Base-by-base conservation (phyloP, 2,797 vertebrate species). In the Cossypha heuglini region DNA sequence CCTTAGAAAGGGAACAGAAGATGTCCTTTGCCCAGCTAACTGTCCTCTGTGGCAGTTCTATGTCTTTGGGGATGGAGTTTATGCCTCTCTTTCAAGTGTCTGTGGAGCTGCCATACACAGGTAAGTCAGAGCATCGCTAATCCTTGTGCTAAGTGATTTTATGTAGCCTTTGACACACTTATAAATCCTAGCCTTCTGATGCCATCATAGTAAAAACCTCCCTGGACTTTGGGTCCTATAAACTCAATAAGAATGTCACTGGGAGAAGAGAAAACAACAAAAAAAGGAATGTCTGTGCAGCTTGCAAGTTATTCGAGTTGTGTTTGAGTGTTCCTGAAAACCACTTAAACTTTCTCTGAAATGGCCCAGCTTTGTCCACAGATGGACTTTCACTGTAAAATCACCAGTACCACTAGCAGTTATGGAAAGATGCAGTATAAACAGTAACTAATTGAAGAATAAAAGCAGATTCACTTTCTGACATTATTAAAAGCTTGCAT, bases 91-190 rank as follows among this genome's bases (percentile, higher is more conserved):
- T 38, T 99, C 99, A 13, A 99, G 99, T 45, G 48, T 99, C 59
- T 99, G 99, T 21, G 99, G 98, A 43, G 99, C 99, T 8, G 99
- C 99, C 11, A 61, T 99, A 83, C 99, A 99, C 97, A 98, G 98
- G 99, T 99, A 97, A 96, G 96, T 63, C 43, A 61, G 51, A 69
- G 20, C 15, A 64, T 10, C 67, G 35, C 14, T 86, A n/a, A 51
- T 46, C 31, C 8, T 9, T 4, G 20, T 59, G 16, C 40, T 52
- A 42, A 58, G n/a, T 0, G 12, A 67, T 21, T 42, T 57, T 52
- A 9, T 35, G 3, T 5, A 22, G 38, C 29, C 43, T 62, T 40
- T 71, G 28, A 15, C 15, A 29, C 5, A 1, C 10, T 76, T 64
- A 7, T 9, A 75, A 54, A 40, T 15, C n/a, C 52, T 29, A 58